Percentiles rank a stretch among this genome's conserved stretches.
Conservation (phyloP, 2,797 vertebrate species). For the Gymnoscopelus braueri region DNA sequence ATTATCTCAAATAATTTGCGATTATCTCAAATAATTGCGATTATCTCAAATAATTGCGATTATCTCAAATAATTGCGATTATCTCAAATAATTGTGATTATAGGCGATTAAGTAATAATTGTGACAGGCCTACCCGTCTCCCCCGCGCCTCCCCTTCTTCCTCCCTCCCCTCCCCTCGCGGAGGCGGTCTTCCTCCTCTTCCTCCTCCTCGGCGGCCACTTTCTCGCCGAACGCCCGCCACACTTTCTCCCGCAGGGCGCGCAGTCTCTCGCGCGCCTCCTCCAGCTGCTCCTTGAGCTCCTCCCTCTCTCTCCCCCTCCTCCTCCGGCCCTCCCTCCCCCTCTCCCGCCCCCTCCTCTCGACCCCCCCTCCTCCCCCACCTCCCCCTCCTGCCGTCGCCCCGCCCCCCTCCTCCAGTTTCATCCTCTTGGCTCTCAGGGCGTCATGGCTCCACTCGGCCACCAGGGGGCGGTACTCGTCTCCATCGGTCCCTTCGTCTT, state of each 20-base stretch:
- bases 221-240: slow-evolving; percentile 82
- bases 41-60: too few species aligned
- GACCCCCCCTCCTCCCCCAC: slow-evolving; percentile 35
- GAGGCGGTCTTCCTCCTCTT: slow-evolving; percentile 48
- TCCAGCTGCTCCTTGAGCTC: slow-evolving; percentile 85
- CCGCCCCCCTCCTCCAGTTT: slow-evolving; percentile 66
- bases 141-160: slow-evolving; percentile 36
- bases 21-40: too few species aligned
- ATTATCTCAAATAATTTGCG: too few species aligned
- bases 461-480: slow-evolving; percentile 32
- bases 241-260: slow-evolving; percentile 83
- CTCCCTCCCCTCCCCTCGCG: slow-evolving; percentile 49
- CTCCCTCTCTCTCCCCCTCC: slow-evolving; percentile 76
- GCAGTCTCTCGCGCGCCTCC: slow-evolving; percentile 80
- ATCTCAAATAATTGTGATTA: too few species aligned
- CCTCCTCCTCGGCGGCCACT: slow-evolving; percentile 49
- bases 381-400: slow-evolving; percentile 44
- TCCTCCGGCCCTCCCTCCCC: slow-evolving; percentile 44
- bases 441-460: slow-evolving; percentile 72
- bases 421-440: slow-evolving; percentile 76
- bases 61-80: too few species aligned
- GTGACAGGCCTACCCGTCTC: too few species aligned
- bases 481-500: slow-evolving; percentile 47
- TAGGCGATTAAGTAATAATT: too few species aligned
- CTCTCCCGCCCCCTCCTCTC: slow-evolving; percentile 56